Conservation (phyloP, 2,113 vertebrate species). For the Sterrhoptilus dennistouni region DNA sequence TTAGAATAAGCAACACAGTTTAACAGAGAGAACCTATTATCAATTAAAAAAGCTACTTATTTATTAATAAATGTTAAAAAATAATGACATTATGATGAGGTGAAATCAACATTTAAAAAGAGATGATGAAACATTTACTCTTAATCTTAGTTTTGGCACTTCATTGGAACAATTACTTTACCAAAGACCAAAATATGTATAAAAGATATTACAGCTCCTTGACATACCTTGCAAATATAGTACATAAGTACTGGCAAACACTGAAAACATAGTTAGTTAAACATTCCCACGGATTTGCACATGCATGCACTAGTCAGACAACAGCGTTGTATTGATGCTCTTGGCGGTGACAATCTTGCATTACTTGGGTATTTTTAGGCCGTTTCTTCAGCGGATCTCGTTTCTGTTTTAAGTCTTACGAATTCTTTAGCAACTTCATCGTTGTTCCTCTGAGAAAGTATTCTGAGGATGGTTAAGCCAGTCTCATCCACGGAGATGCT, state of each 20-base stretch:
- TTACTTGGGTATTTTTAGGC: slow-evolving; percentile 62
- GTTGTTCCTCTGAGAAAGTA: slow-evolving; percentile 94
- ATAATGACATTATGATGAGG: slow-evolving; percentile 72
- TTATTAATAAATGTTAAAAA: slow-evolving; percentile 70
- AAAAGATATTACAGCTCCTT: slow-evolving; percentile 84
- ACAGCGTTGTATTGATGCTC: slow-evolving; percentile 66
- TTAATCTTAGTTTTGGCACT: slow-evolving; percentile 93
- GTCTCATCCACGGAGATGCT: slow-evolving; percentile 89
- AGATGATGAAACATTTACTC: slow-evolving; percentile 76
- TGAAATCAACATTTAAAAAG: slow-evolving; percentile 78
- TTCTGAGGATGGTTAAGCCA: slow-evolving; percentile 93
- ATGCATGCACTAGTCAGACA: slow-evolving; percentile 89
- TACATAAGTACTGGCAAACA: slow-evolving; percentile 92
- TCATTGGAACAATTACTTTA: slow-evolving; percentile 91
- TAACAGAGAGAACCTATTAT: slow-evolving; percentile 64
- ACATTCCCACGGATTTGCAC: slow-evolving; percentile 96
- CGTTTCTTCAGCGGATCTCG: slow-evolving; percentile 86
- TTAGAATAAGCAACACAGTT: background rate
- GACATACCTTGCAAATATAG: slow-evolving; percentile 86
- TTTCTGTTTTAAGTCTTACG: slow-evolving; percentile 94
- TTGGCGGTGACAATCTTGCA: background rate
- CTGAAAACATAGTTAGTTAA: slow-evolving; percentile 85
- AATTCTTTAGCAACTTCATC: slow-evolving; percentile 98
- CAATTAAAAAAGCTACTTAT: slow-evolving; percentile 69
- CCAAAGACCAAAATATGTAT: slow-evolving; percentile 87